A percentile compares a stretch with the other conserved stretches of the same genome.
Evolutionary conservation across 2,797 vertebrate species (phyloP).

Genomic region (Notoglanidium macrostoma): DNA sequence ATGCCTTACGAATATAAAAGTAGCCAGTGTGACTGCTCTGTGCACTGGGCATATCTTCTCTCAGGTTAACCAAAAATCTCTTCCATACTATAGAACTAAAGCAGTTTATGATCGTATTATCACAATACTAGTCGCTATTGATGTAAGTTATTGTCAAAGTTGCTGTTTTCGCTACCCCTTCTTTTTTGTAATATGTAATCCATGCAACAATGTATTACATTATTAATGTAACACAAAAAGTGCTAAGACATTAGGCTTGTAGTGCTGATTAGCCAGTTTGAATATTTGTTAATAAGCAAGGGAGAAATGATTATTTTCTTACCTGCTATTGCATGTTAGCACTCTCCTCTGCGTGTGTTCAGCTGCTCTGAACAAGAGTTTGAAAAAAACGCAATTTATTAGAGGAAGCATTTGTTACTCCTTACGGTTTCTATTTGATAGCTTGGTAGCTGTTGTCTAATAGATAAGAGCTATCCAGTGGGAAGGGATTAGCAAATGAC

Average conservation of each 20-base stretch:
- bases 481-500: not conserved
- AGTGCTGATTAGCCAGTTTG: not conserved
- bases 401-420: not conserved
- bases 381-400: not conserved
- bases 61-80: not conserved
- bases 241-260: not conserved
- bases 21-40: too few species aligned
- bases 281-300: not conserved
- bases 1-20: too few species aligned
- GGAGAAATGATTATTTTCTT: not conserved
- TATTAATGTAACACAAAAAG: not conserved
- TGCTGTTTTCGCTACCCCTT: not conserved
- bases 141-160: not conserved
- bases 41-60: too few species aligned
- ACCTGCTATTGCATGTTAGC: not conserved
- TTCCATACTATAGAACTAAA: not conserved
- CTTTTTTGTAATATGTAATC: not conserved
- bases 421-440: not conserved
- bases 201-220: not conserved
- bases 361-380: not conserved
- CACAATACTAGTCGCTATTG: not conserved
- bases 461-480: not conserved
- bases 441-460: not conserved
- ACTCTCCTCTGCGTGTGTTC: not conserved
- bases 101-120: not conserved